phyloP scores from a whole-genome alignment of 2,113 vertebrate genomes.

The Bothrops jararaca region DNA sequence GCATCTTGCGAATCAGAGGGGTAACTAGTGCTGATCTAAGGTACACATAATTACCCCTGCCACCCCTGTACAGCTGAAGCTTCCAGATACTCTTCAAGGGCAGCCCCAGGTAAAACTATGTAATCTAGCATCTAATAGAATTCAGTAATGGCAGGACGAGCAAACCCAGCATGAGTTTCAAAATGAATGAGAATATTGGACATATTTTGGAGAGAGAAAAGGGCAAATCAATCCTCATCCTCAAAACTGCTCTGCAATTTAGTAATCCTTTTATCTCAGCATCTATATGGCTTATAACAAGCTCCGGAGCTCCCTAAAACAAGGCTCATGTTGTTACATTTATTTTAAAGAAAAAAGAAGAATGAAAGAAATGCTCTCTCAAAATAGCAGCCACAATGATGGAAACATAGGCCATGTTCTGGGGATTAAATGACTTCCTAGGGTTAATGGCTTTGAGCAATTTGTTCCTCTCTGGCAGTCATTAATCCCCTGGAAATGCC shows the following conservation, averaged over 20 bases:
- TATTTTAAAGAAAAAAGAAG: background rate
- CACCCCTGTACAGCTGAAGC: background rate
- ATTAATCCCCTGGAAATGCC: conserved; percentile 19
- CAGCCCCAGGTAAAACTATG: background rate
- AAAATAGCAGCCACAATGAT: background rate
- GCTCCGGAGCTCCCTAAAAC: background rate
- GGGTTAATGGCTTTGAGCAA: background rate
- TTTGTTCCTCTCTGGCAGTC: background rate
- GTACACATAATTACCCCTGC: background rate
- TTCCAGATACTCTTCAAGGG: background rate
- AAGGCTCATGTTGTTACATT: background rate
- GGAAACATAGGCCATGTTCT: background rate
- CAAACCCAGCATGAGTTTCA: background rate
- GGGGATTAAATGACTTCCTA: background rate
- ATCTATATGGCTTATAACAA: background rate
- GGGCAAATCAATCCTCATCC: background rate
- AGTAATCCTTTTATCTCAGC: background rate
- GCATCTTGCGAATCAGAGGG: background rate
- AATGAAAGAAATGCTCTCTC: background rate
- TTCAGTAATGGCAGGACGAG: background rate
- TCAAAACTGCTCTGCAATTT: background rate
- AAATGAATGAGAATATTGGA: background rate
- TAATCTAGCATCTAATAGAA: background rate
- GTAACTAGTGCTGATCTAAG: background rate
- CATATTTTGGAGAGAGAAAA: background rate